Evolutionary conservation across 2,888 invertebrate species (phyloP).

Genomic region (Chorisops tibialis): DNA sequence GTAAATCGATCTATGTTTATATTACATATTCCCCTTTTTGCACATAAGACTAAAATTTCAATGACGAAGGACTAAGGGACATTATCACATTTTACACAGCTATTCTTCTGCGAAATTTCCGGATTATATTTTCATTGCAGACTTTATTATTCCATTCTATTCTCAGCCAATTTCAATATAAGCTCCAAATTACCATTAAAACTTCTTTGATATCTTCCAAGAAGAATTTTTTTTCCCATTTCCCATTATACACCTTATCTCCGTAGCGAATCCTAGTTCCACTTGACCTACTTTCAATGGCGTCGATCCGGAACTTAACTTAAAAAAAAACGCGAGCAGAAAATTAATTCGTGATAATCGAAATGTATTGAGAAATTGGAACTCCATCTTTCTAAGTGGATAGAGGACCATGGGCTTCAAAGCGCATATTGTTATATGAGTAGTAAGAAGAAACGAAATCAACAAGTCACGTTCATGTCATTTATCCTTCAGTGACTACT

Average conservation of each 20-base stretch:
- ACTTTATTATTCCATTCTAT: neutral
- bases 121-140: slow-evolving; percentile 7
- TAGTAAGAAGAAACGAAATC: slow-evolving; percentile 23
- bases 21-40: too few relatives aligned
- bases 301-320: slow-evolving; percentile 7
- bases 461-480: slow-evolving; percentile 36
- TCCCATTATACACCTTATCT: neutral
- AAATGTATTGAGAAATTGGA: slow-evolving; percentile 24
- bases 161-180: neutral
- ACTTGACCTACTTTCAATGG: slow-evolving; percentile 24
- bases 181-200: slow-evolving; percentile 12
- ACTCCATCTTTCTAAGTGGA: neutral
- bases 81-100: too few relatives aligned
- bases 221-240: neutral
- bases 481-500: slow-evolving; percentile 33
- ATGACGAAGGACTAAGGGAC: too few relatives aligned
- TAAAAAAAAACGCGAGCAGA: neutral
- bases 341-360: slow-evolving; percentile 33
- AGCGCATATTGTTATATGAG: neutral
- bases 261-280: slow-evolving; percentile 22
- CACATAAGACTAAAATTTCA: too few relatives aligned
- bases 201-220: neutral
- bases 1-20: too few relatives aligned
- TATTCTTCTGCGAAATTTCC: slow-evolving; percentile 11
- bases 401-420: neutral